Percentiles rank a stretch among this genome's conserved stretches.
Evolutionary conservation across 2,888 invertebrate genomes (phyloP).

Genomic region (Pristionchus mayeri): DNA sequence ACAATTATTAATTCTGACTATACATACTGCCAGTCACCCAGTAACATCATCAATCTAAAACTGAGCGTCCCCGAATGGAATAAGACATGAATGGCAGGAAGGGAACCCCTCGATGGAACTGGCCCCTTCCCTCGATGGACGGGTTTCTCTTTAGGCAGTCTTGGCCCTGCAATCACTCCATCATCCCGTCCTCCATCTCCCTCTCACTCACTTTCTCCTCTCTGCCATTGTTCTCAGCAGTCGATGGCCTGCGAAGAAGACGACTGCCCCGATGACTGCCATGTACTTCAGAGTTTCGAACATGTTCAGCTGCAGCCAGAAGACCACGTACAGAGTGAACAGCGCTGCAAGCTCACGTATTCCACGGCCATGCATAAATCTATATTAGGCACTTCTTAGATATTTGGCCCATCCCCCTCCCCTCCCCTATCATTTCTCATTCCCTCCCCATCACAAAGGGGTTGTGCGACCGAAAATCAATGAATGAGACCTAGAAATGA

Average conservation of each 20-base stretch:
- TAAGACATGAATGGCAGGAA: background rate
- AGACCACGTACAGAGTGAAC: constrained; percentile 88
- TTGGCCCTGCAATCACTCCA: constrained; percentile 24
- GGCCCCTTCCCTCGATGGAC: background rate
- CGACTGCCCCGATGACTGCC: constrained; percentile 87
- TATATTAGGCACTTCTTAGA: too few species aligned
- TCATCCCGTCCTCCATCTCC: background rate
- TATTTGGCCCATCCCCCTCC: too few species aligned
- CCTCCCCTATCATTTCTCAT: too few species aligned
- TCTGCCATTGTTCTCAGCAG: constrained; percentile 81
- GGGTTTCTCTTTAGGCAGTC: constrained; percentile 27
- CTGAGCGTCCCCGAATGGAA: background rate
- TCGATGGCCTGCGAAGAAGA: constrained; percentile 93
- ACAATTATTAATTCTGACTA: constrained; percentile 21
- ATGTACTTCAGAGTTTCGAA: constrained; percentile 94
- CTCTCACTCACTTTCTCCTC: constrained; percentile 56
- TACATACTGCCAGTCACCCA: constrained; percentile 17
- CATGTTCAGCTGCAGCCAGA: constrained; percentile 96
- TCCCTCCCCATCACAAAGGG: too few species aligned
- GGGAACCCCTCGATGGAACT: background rate
- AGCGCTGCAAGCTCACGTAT: constrained; percentile 82
- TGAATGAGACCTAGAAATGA: too few species aligned
- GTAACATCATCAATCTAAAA: constrained; percentile 22
- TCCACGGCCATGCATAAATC: too few species aligned
- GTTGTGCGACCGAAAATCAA: too few species aligned